Base-by-base conservation (phyloP, 2,888 invertebrate genomes). In the Euzophera pinguis region DNA sequence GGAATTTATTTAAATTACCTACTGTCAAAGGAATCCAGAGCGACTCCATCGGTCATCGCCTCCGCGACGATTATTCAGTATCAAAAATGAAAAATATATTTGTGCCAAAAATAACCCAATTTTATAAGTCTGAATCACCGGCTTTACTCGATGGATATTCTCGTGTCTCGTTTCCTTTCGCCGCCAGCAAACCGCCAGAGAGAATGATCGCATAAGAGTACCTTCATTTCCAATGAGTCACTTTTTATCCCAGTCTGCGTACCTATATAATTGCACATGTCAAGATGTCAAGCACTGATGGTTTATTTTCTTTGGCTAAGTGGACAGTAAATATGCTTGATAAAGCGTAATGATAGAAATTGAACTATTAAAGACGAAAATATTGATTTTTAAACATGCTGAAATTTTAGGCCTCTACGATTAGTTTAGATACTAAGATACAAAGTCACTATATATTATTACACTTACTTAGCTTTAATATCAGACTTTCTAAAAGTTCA, bases 51-150 rank as follows among this genome's bases (percentile, higher is more conserved):
- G 48, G 48, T 27, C 48, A 48, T 48, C 37, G 48, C 37, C 48
- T 27, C 48, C 38, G 38, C 27, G 9, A 3, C 17, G 27, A 27
- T 48, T 47, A 47, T 47, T 48, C 48, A 45, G 32, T 13, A 39
- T 39, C 39, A 39, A 35, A 37, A 37, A 48, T 27, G 45, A 0
- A 38, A 9, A 48, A 47, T 22, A 48, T 48, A 27, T 38, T 48
- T 38, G 13, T 6, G 27, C 9, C 4, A 48, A 13, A 38, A 48
- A 48, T 48, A 48, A 38, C 37, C 27, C 32, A 45, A 38, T 48
- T 48, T 48, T 48, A 38, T 48, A 37, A 48, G 22, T 27, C 37
- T 27, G 27, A 48, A 22, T 48, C 48, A 48, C n/a, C 27, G 13
- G 38, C 7, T 48, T 6, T 32, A n/a, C 32, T 41, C 32, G 45